Conservation (phyloP, 2,888 invertebrate genomes). For the Thera britannica region DNA sequence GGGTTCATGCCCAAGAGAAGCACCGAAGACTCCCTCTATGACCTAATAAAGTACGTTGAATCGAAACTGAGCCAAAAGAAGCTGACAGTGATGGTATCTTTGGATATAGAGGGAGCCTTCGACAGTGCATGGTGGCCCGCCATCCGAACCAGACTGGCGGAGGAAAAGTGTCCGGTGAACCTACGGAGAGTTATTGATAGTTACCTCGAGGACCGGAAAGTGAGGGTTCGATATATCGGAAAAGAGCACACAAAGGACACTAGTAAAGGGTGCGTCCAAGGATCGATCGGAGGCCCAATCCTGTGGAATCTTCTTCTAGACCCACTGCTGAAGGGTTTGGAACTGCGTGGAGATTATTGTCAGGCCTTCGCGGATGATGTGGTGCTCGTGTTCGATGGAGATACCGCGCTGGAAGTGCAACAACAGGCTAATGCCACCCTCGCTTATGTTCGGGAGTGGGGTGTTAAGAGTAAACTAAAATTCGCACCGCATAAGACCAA, state of each 20-base stretch:
- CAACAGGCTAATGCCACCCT: slow-evolving; percentile 6
- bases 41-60: not conserved
- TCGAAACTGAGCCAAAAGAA: too few relatives aligned
- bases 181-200: not conserved
- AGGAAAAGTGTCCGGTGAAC: slow-evolving; percentile 9
- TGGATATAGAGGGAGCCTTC: too few relatives aligned
- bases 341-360: not conserved
- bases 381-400: slow-evolving; percentile 20
- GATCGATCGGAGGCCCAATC: slow-evolving; percentile 1
- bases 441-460: not conserved
- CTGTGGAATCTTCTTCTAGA: slow-evolving; percentile 15
- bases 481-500: too few relatives aligned
- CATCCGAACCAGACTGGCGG: not conserved
- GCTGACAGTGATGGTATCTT: not conserved
- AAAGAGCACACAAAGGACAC: not conserved
- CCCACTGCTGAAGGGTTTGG: slow-evolving; percentile 6
- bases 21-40: slow-evolving; percentile 22
- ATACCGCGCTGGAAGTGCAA: slow-evolving; percentile 3
- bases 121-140: not conserved
- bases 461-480: too few relatives aligned
- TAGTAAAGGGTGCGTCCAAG: not conserved
- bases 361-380: slow-evolving; percentile 11
- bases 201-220: too few relatives aligned
- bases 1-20: slow-evolving; percentile 15
- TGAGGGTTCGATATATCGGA: not conserved